Evolutionary conservation across 2,888 invertebrate species (phyloP), one percentile per base, ranked within the genome.

Genomic region (Drosophila dives): DNA sequence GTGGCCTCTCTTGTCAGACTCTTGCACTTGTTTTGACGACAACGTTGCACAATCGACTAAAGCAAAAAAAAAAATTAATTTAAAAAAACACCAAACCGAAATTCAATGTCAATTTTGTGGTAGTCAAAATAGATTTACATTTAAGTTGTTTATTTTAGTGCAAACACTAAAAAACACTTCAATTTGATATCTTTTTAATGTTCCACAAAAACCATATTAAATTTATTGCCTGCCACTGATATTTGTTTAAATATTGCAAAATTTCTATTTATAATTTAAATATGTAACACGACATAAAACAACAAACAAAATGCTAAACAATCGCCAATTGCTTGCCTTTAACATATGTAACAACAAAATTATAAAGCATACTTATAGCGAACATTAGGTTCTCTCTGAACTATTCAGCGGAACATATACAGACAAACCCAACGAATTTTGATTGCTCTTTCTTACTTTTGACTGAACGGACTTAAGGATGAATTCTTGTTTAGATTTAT

Each of bases 101-200:
- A 84, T 85, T 85, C 85, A 86, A 86, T 86, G 85, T 86, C 85
- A 86, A 89, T 86, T 86, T 87, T 76, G 68, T 71, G 68, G 56
- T 65, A 55, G 58, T 50, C 87, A 64, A 79, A 86, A 89, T 84
- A 84, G 74, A 55, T 34, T 61, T 42, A 67, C 78, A 75, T 83
- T 81, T 75, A 72, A 89, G 56, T 76, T 89, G 86, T 89, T 86
- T 89, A 76, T 81, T 78, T 8, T 15, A 15, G 23, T 75, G 60
- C 58, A 67, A 54, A 53, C 50, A 54, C 49, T 45, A 64, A 60
- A 60, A 77, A 66, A 63, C 64, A 64, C 51, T 70, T 72, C 26
- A 55, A 63, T 33, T 65, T 72, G n/a, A 59, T 72, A 23, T 40
- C 42, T 50, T 65, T 67, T 68, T 62, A 68, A 72, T 48, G 40